Base-by-base conservation (phyloP, 2,797 vertebrate genomes). In the Dendrocincla fuliginosa region DNA sequence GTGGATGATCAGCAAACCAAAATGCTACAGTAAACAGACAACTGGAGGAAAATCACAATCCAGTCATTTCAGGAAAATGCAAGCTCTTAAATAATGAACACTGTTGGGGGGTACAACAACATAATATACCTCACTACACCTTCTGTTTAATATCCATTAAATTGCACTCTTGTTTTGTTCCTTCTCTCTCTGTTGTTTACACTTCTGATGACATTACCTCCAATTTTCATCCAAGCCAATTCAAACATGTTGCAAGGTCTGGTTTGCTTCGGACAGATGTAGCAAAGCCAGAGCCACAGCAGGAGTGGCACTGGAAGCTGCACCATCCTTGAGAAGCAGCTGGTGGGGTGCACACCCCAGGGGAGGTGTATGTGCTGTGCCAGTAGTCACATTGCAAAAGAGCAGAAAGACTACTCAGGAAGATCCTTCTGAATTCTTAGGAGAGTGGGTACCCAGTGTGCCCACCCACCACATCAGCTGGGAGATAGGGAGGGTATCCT, bases 361-460 rank as follows among this genome's bases (percentile, higher is more conserved):
- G 37, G 2, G 5, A 71, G 18, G 6, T 14, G 10, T 6, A 16
- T 0, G 2, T 1, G 0, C 22, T 75, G 13, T 50, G 16, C 19
- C 53, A 81, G 16, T 16, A 84, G 49, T 7, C 24, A 13, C 32
- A 18, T 5, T 10, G 3, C 18, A 75, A 65, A 87, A 16, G n/a
- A 32, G 6, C n/a, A 35, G 32, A 39, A 20, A 42, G 19, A 14
- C 20, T 24, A 12, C 28, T 19, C 25, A 67, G 39, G 15, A 6
- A 42, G 15, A 37, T 23, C 44, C 16, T 80, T 23, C n/a, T 35
- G 49, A 74, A 56, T 9, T 10, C 7, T 41, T 35, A 14, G 10
- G 12, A 78, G 23, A 6, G 13, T 19, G 4, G 2, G 7, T 22
- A 32, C 17, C 3, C 27, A 46, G 20, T 0, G 0, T 27, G 6